Evolutionary conservation across 2,113 vertebrate genomes (phyloP), one percentile per base, ranked within the genome.

Genomic region (Turdus rufiventris): DNA sequence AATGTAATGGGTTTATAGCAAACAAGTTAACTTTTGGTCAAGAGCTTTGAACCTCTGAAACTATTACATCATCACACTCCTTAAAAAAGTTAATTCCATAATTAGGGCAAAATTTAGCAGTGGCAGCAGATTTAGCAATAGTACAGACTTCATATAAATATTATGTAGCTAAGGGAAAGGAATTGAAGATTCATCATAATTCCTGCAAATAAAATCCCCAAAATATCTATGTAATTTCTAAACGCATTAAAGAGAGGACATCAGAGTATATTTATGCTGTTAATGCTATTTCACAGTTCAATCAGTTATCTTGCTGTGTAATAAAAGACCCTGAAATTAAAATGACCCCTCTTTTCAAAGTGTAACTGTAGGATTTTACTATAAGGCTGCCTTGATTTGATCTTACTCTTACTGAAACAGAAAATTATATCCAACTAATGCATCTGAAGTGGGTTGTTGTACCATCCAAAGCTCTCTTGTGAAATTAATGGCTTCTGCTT

Each of bases 301-400:
- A 24, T 96, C 93, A 96, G 91, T 94, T 97, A 96, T 96, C 93
- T 97, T 96, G 72, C 93, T 96, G 65, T 92, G 82, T 91, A 98
- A 97, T 96, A 96, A 97, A 97, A 96, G 88, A 94, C 87, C 48
- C 84, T 96, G 88, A 97, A 97, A 97, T 98, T 97, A 97, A 97
- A 98, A 96, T 98, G 93, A 96, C 93, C 93, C 36, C 57, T 93
- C 92, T 97, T 94, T 92, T 87, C 84, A 89, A 92, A 95, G 72
- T 87, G 83, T 89, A 95, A 92, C 89, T 95, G 47, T 95, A 90
- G 94, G 66, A 92, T 96, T 95, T 97, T 96, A 58, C 88, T 83
- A 57, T 33, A 51, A 88, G 81, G 31, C 57, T 91, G 74, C 57
- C 80, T 96, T 90, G 65, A 96, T 97, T 97, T 97, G 94, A 89